Conservation (phyloP, 2,888 invertebrate species). For the Aphodius granarius region DNA sequence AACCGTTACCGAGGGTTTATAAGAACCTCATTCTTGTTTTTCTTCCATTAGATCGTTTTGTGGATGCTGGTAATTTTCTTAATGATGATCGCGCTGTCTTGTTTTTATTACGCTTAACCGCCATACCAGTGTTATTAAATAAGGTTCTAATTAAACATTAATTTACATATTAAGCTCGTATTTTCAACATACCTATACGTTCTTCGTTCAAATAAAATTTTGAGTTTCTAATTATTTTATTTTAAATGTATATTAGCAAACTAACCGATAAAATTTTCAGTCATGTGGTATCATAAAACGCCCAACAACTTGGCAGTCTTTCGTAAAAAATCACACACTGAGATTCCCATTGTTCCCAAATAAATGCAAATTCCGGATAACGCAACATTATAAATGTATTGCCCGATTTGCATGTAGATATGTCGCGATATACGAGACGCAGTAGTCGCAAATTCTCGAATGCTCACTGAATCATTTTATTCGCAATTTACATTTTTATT, state of each 20-base stretch:
- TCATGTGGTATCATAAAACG: no score
- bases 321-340: no score
- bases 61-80: not conserved
- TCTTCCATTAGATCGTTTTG: not conserved
- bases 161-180: no score
- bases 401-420: slow-evolving; percentile 26
- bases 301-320: no score
- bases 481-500: slow-evolving; percentile 27
- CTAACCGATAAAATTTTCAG: no score
- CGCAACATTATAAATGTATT: slow-evolving; percentile 28
- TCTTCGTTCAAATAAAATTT: no score
- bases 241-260: no score
- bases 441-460: no score
- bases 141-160: not conserved
- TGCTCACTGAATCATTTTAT: slow-evolving; percentile 26
- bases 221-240: no score
- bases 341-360: not conserved
- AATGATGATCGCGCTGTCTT: not conserved
- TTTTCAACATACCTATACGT: no score
- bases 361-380: slow-evolving; percentile 24
- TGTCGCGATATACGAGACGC: slow-evolving; percentile 10
- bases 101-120: not conserved
- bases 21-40: not conserved
- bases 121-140: not conserved
- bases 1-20: not conserved